Evolutionary conservation across 2,888 invertebrate genomes (phyloP), one percentile per base, ranked within the genome.

Genomic region (Xestoiulus laeticollis): DNA sequence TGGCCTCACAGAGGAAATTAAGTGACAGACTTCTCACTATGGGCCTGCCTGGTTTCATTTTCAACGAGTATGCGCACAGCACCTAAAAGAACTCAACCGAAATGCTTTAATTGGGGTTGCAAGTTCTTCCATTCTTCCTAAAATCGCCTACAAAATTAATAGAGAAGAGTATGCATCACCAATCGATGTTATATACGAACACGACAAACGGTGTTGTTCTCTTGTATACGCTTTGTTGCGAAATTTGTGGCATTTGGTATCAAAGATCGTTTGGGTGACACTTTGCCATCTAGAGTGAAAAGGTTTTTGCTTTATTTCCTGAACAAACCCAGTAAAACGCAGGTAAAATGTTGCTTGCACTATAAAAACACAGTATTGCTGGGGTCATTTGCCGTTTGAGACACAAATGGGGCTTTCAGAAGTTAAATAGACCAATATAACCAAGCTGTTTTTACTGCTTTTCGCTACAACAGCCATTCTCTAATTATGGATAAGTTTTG

Each of bases 1-100:
- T 78, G 78, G 26, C 78, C 78, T 78, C 78, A 30, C 30, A 78
- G 30, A 78, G 30, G 78, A 30, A 78, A 78, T 78, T 78, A 78
- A 78, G 78, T 78, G 78, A 30, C 68, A 26, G 68, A 26, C 68
- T 68, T 68, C 68, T 26, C 68, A 68, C 78, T 26, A 2, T 68
- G 26, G 8, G 68, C 68, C 68, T 26, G 26, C 68, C 68, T 78
- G 78, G 30, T 8, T 14, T 30, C 78, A 78, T 78, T 78, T 30
- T 0, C 2, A 30, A 6, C 30, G 26, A 26, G 12, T 68, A 0
- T 4, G 68, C 8, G 10, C n/a, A 12, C 78, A 10, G 22, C 78
- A 6, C 0, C 30, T 30, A 78, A 78, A 78, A 30, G 1, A 30
- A 78, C 30, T 30, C 14, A 78, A 78, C 78, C 78, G 78, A 78